A percentile compares a stretch with the other conserved stretches of the same genome.
Evolutionary conservation across 2,888 invertebrate species (phyloP).

Genomic region (Esperia sulphurella): DNA sequence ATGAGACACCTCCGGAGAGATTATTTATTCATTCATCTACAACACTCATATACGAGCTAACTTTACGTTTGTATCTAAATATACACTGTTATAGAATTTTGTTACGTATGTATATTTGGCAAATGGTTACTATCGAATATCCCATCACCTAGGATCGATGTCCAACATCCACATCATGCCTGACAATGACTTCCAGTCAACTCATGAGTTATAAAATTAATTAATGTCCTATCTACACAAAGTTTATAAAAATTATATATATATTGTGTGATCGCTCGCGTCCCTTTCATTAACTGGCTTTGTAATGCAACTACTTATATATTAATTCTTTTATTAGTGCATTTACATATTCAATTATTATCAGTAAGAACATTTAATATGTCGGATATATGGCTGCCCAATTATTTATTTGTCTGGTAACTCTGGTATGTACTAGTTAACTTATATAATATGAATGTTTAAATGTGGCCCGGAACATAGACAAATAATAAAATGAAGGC

Average conservation of each 20-base stretch:
- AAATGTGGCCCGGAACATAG: no score
- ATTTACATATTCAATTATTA: background rate
- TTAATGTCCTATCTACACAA: constrained; percentile 53
- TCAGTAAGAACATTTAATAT: background rate
- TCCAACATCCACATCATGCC: constrained; percentile 48
- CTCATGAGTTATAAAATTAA: constrained; percentile 33
- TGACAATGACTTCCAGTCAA: constrained; percentile 61
- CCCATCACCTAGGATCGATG: constrained; percentile 53
- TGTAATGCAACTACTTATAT: background rate
- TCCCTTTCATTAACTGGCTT: background rate
- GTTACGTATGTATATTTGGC: constrained; percentile 72
- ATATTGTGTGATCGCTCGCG: constrained; percentile 26
- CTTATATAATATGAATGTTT: no score
- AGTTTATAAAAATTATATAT: constrained; percentile 26
- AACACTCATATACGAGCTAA: constrained; percentile 40
- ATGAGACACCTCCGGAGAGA: constrained; percentile 62
- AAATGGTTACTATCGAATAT: constrained; percentile 54
- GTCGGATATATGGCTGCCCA: no score
- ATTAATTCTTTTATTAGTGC: background rate
- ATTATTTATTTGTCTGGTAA: no score
- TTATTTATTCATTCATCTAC: constrained; percentile 46
- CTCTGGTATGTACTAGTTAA: no score
- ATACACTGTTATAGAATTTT: constrained; percentile 33
- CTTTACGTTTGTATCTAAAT: constrained; percentile 13
- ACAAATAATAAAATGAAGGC: no score